Percentiles rank a stretch among this genome's conserved stretches.
Conservation (phyloP, 2,113 vertebrate genomes). For the Psilopogon haemacephalus region DNA sequence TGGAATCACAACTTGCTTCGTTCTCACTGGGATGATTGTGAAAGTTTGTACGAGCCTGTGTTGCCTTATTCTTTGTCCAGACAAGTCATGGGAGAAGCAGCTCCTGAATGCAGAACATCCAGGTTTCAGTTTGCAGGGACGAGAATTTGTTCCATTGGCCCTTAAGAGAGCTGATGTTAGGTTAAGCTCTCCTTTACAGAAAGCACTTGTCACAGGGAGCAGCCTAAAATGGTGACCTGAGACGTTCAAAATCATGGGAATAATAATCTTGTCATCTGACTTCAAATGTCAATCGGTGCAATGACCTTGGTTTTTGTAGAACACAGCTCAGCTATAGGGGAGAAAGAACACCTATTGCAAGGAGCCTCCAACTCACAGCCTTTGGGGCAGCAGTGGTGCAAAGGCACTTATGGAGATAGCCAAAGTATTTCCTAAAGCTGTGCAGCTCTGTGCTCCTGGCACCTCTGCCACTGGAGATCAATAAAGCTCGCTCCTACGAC, state of each 20-base stretch:
- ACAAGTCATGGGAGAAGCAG: neutral
- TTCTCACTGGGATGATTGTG: neutral
- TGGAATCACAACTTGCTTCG: neutral
- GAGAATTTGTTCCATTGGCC: neutral
- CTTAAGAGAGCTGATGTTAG: neutral
- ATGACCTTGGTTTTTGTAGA: neutral
- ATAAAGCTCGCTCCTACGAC: neutral
- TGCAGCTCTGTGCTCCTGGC: neutral
- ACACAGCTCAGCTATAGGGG: neutral
- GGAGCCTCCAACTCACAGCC: neutral
- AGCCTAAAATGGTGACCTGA: neutral
- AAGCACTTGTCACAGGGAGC: neutral
- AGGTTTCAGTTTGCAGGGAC: neutral
- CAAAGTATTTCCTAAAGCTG: neutral
- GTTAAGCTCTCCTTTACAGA: neutral
- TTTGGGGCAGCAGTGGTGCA: neutral
- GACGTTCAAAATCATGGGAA: neutral
- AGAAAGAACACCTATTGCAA: neutral
- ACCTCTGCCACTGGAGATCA: neutral
- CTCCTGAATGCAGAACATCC: neutral
- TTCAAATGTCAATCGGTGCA: neutral
- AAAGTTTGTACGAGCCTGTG: neutral
- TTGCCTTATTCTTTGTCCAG: neutral
- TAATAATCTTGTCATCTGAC: neutral
- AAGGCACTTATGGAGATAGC: neutral